Conservation (phyloP, 2,113 vertebrate species). For the Hirundichthys speculiger region DNA sequence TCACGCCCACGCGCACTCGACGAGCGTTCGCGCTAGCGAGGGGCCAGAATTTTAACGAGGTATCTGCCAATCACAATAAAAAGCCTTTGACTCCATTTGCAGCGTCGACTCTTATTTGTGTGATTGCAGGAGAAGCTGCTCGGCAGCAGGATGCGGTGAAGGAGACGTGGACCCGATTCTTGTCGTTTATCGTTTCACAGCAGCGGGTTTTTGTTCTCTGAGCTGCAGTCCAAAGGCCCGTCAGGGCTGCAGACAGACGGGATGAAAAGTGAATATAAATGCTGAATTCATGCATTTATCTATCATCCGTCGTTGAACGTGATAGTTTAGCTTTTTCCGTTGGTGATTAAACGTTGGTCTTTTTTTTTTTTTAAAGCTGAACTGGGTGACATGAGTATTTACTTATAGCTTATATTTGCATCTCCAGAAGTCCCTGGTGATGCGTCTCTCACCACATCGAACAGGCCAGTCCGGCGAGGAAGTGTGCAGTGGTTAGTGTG, state of each 20-base stretch:
- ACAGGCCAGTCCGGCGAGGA: no score
- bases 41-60: constrained; percentile 50
- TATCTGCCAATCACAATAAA: constrained; percentile 51
- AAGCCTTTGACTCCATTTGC: constrained; percentile 24
- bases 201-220: background rate
- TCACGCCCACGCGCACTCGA: constrained; percentile 1
- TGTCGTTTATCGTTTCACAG: constrained; percentile 15
- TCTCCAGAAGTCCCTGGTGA: no score
- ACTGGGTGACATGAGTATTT: no score
- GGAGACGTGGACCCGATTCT: background rate
- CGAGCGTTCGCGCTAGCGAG: constrained; percentile 18
- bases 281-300: no score
- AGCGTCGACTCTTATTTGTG: constrained; percentile 8
- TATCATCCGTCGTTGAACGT: no score
- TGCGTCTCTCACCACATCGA: no score
- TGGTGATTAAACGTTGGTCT: no score
- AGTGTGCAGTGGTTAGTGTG: no score
- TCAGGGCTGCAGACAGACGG: constrained; percentile 1
- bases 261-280: no score
- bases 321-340: no score
- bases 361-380: no score
- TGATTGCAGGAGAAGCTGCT: constrained; percentile 15
- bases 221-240: constrained; percentile 25
- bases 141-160: constrained; percentile 15
- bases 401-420: no score